Conservation (phyloP, 1,140 invertebrate genomes). For the Drosophila leontia region DNA sequence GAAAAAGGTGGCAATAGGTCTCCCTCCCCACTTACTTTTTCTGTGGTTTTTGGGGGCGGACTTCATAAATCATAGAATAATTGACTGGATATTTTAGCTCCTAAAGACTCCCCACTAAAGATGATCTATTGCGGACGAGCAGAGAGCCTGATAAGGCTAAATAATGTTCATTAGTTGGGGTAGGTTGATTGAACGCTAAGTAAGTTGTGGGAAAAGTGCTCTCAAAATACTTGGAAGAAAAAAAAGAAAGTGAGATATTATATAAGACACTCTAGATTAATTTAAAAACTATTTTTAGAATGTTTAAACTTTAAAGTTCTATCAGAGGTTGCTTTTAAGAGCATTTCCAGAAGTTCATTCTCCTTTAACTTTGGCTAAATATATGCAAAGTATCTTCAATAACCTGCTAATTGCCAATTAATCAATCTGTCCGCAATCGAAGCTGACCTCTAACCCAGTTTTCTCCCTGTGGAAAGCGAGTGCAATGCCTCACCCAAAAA, state of each 20-base stretch:
- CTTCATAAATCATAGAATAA: slow-evolving; percentile 72
- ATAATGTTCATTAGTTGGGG: slow-evolving; percentile 7
- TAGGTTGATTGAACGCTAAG: not conserved
- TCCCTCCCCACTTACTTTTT: slow-evolving; percentile 15
- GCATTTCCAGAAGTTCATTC: slow-evolving; percentile 1
- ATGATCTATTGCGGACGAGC: slow-evolving; percentile 49
- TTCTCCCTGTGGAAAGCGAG: not conserved
- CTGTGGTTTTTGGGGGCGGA: slow-evolving; percentile 9
- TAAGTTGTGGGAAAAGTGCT: not conserved
- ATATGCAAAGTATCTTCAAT: not conserved
- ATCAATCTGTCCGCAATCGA: not conserved
- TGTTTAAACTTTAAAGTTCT: not conserved
- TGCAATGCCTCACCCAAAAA: slow-evolving; percentile 9
- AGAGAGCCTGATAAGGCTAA: not conserved
- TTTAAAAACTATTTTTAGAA: not conserved
- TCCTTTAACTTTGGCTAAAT: not conserved
- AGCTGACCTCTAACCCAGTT: slow-evolving; percentile 38
- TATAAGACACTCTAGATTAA: not conserved
- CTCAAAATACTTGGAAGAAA: not conserved
- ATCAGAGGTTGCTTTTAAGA: not conserved
- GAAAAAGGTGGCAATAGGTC: slow-evolving; percentile 61
- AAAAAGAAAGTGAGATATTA: not conserved
- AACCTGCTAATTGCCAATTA: not conserved
- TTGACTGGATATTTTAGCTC: slow-evolving; percentile 48
- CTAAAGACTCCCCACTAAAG: slow-evolving; percentile 12